phyloP scores from a whole-genome alignment of 2,888 invertebrate genomes.

The Nemotelus pantherinus region DNA sequence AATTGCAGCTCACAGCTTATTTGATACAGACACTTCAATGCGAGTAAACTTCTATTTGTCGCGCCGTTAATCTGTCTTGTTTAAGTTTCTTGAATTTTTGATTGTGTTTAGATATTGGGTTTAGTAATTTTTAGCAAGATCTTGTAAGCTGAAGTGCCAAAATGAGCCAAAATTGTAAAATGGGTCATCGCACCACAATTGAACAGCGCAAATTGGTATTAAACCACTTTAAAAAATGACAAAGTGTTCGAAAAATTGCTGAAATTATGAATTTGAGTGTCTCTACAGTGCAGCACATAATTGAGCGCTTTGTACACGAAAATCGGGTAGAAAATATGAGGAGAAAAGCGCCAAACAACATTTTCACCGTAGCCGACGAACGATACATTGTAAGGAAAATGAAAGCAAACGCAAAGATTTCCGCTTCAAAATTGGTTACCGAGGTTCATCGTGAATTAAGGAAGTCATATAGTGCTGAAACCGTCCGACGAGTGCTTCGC shows the following conservation, averaged over 20 bases:
- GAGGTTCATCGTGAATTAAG: background rate
- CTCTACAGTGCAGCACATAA: conserved; percentile 16
- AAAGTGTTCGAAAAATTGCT: conserved; percentile 13
- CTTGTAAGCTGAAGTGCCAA: too few species aligned
- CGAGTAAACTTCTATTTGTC: too few species aligned
- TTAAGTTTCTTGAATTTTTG: too few species aligned
- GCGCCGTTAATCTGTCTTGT: too few species aligned
- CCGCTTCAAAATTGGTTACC: background rate
- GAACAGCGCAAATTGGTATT: background rate
- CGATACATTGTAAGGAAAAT: background rate
- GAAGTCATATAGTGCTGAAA: conserved; percentile 12
- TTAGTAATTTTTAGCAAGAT: too few species aligned
- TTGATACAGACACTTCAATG: too few species aligned
- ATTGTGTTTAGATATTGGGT: too few species aligned
- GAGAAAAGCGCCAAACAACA: conserved; percentile 8
- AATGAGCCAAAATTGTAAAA: too few species aligned
- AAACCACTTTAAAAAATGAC: background rate
- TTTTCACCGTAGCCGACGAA: background rate
- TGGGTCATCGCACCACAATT: background rate
- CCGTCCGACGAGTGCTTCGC: background rate
- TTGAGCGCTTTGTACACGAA: conserved; percentile 10
- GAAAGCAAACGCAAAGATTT: background rate
- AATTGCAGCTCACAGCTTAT: too few species aligned
- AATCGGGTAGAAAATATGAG: background rate
- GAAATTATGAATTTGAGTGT: conserved; percentile 9